Evolutionary conservation across 2,888 invertebrate genomes (phyloP).

Genomic region (Ctena decussata): DNA sequence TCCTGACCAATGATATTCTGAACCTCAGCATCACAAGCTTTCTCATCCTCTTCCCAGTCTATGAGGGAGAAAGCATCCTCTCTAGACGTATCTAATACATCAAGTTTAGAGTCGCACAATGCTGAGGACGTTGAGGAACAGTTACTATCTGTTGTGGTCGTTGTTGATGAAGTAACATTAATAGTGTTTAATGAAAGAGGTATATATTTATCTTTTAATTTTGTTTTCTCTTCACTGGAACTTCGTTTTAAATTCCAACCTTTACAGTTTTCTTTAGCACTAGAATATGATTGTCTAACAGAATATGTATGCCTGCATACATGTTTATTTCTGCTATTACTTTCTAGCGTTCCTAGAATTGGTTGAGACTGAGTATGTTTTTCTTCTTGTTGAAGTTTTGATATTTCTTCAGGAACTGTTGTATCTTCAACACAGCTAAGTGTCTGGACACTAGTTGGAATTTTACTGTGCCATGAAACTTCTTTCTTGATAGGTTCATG

Average conservation of each 20-base stretch:
- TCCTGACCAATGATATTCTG: conserved; percentile 80
- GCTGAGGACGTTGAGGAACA: conserved; percentile 4
- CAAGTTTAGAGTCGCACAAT: conserved; percentile 26
- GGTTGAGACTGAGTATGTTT: conserved; percentile 71
- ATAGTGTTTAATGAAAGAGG: conserved; percentile 28
- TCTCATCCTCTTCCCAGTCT: conserved; percentile 83
- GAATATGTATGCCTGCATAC: conserved; percentile 63
- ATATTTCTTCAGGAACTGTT: not conserved
- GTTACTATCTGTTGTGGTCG: not conserved
- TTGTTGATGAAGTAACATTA: not conserved
- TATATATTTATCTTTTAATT: conserved; percentile 66
- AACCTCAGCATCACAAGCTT: conserved; percentile 82
- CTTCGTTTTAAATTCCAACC: conserved; percentile 66
- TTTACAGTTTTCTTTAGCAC: conserved; percentile 45
- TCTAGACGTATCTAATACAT: conserved; percentile 37
- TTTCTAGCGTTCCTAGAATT: conserved; percentile 64
- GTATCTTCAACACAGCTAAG: conserved; percentile 59
- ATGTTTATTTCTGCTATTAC: conserved; percentile 46
- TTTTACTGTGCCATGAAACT: conserved; percentile 63
- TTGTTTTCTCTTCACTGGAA: conserved; percentile 68
- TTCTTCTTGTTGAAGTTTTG: conserved; percentile 16
- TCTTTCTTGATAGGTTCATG: conserved; percentile 49
- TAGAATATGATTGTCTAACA: conserved; percentile 46
- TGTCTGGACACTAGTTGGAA: conserved; percentile 58
- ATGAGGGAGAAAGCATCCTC: conserved; percentile 75